phyloP scores from a whole-genome alignment of 2,888 invertebrate genomes.

The Syritta pipiens region DNA sequence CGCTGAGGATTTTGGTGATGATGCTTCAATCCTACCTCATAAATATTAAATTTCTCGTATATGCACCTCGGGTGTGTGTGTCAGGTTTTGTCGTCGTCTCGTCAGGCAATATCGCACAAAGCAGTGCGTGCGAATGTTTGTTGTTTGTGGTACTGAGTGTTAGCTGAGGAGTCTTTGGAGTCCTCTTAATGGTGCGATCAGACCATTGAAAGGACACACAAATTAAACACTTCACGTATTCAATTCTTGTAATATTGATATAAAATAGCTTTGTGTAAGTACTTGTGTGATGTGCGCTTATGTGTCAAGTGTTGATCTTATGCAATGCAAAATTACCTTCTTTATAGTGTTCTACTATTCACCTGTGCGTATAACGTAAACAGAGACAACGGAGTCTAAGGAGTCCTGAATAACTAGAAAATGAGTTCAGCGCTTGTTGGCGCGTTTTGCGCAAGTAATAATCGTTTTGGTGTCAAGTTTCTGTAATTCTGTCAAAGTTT shows the following conservation, averaged over 20 bases:
- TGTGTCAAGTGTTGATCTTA: too few relatives aligned
- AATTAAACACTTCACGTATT: constrained; percentile 42
- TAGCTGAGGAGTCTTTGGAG: constrained; percentile 30
- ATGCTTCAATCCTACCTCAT: constrained; percentile 62
- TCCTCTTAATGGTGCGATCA: constrained; percentile 8
- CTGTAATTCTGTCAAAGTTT: constrained; percentile 2
- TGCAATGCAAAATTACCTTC: too few relatives aligned
- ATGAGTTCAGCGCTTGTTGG: constrained; percentile 8
- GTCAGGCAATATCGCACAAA: constrained; percentile 42
- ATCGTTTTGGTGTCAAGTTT: constrained; percentile 18
- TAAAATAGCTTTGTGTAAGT: neutral
- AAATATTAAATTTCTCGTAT: constrained; percentile 56
- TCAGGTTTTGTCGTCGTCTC: constrained; percentile 20
- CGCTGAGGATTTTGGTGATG: constrained; percentile 62
- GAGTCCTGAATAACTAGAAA: constrained; percentile 7
- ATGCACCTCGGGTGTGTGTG: constrained; percentile 16
- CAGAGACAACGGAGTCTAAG: neutral
- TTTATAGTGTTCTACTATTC: too few relatives aligned
- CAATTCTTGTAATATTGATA: constrained; percentile 11
- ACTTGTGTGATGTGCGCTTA: constrained; percentile 5
- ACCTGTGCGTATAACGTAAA: too few relatives aligned
- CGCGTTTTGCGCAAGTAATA: neutral
- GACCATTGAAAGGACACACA: constrained; percentile 35
- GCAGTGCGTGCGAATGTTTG: constrained; percentile 43
- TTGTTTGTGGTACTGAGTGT: constrained; percentile 34